Percentiles rank a stretch among this genome's conserved stretches.
Evolutionary conservation across 2,113 vertebrate species (phyloP).

Genomic region (Colaptes auratus): DNA sequence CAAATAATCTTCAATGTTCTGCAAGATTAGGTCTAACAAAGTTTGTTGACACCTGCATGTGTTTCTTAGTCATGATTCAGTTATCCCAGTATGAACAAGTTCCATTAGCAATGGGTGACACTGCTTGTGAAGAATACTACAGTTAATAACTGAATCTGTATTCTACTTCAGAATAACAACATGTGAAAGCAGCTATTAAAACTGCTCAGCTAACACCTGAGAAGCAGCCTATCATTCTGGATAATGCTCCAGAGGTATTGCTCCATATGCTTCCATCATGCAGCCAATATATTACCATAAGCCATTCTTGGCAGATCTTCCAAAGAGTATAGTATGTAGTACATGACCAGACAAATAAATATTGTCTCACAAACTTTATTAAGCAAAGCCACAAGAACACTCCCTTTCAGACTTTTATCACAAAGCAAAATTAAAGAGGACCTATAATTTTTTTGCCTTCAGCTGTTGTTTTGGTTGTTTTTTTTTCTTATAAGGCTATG

Average conservation of each 20-base stretch:
- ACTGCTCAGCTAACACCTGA: not conserved
- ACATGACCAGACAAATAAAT: slow-evolving; percentile 22
- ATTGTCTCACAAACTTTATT: not conserved
- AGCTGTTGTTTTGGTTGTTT: not conserved
- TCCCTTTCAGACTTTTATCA: not conserved
- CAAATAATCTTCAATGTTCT: not conserved
- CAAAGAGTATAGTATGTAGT: not conserved
- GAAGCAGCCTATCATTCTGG: not conserved
- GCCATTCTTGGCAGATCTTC: slow-evolving; percentile 6
- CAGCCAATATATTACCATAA: not conserved
- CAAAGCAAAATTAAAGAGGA: not conserved
- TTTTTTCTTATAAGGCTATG: not conserved
- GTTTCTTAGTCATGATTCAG: not conserved
- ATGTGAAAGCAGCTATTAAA: not conserved
- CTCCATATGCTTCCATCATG: not conserved
- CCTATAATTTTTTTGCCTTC: not conserved
- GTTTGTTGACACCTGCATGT: not conserved
- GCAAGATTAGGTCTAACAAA: not conserved
- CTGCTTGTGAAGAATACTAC: not conserved
- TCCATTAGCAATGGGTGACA: not conserved
- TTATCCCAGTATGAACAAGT: not conserved
- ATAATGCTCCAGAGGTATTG: not conserved
- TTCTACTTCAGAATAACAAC: not conserved
- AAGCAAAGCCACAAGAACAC: not conserved
- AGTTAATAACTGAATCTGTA: not conserved